These are phyloP conservation scores for Polyploca ridens DNA, from an alignment of 2,888 invertebrate species.

Conservation along the genomic window DNA sequence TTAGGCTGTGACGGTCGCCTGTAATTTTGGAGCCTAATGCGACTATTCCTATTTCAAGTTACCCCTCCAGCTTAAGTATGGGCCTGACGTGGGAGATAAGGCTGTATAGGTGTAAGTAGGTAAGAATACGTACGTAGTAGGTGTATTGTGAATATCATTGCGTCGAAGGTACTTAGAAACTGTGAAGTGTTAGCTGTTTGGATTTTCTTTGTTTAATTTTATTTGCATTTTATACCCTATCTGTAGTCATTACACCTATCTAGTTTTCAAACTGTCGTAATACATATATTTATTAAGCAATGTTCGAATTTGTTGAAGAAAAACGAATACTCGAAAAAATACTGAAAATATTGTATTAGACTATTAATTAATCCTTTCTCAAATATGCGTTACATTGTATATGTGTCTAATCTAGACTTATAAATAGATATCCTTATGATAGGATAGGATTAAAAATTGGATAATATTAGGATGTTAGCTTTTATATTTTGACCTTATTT, in stretches of 20 bases:
- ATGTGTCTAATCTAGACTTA: too few species aligned
- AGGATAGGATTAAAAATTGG: too few species aligned
- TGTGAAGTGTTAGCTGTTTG: not conserved
- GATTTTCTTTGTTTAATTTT: not conserved
- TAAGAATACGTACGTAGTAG: slow-evolving; percentile 20
- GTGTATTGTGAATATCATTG: slow-evolving; percentile 30
- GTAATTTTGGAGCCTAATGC: slow-evolving; percentile 84
- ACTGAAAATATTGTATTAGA: too few species aligned
- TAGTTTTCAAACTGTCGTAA: too few species aligned
- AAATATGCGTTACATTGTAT: too few species aligned
- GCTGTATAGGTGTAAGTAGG: slow-evolving; percentile 42
- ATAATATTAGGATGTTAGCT: too few species aligned
- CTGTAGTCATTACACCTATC: not conserved
- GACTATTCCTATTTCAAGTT: slow-evolving; percentile 83
- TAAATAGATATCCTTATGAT: too few species aligned
- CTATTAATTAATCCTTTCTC: too few species aligned
- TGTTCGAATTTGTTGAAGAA: too few species aligned
- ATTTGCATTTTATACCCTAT: not conserved
- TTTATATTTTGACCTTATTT: too few species aligned
- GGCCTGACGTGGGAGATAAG: slow-evolving; percentile 78
- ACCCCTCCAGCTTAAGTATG: slow-evolving; percentile 77
- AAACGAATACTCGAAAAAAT: too few species aligned
- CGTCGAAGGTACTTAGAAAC: not conserved
- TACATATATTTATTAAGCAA: too few species aligned
- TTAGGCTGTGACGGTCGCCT: slow-evolving; percentile 83